Percentiles rank a stretch among this genome's conserved stretches.
Conservation (phyloP, 2,113 vertebrate genomes). For the Picathartes gymnocephalus region DNA sequence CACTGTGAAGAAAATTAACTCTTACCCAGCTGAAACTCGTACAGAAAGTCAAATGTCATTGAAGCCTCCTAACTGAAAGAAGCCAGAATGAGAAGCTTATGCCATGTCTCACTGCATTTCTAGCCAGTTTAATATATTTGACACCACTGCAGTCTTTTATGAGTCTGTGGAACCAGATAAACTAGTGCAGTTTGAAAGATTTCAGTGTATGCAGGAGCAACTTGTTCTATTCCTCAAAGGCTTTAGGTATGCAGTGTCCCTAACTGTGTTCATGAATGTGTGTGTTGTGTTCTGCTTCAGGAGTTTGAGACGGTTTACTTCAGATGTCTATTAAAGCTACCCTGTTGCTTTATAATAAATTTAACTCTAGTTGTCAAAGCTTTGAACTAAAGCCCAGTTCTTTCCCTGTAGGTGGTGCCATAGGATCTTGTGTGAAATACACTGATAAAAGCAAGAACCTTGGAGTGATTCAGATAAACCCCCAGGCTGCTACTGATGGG, state of each 20-base stretch:
- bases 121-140: background rate
- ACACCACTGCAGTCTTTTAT: background rate
- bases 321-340: background rate
- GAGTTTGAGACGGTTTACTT: background rate
- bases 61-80: background rate
- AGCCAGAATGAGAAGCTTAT: background rate
- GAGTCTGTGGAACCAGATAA: background rate
- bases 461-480: slow-evolving; percentile 88
- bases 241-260: background rate
- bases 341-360: background rate
- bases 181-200: background rate
- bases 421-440: slow-evolving; percentile 83
- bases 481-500: slow-evolving; percentile 81
- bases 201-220: background rate
- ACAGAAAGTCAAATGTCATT: background rate
- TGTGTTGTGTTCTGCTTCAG: background rate
- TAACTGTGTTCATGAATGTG: background rate
- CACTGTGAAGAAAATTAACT: background rate
- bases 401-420: slow-evolving; percentile 75
- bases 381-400: background rate
- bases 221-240: background rate
- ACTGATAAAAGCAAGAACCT: slow-evolving; percentile 73
- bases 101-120: background rate
- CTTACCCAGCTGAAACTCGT: background rate
- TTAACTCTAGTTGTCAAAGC: background rate